Conservation (phyloP, 2,797 vertebrate genomes). For the Serranus cabrilla region DNA sequence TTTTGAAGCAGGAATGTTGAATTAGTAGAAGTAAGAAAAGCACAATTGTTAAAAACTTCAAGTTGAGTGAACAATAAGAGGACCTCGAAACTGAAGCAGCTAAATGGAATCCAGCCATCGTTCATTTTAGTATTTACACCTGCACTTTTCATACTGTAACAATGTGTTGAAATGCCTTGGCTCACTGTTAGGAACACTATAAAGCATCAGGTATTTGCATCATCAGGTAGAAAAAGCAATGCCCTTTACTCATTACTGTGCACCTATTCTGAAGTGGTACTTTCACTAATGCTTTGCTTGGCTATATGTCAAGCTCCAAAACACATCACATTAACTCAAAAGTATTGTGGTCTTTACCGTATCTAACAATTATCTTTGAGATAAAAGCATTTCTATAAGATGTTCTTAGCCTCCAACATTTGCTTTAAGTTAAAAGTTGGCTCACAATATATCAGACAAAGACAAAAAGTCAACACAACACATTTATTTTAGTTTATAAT, state of each 20-base stretch:
- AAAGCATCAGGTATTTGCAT: not conserved
- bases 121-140: constrained; percentile 1
- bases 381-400: not conserved
- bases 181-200: not conserved
- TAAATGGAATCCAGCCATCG: not conserved
- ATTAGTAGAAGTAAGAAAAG: not conserved
- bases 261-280: constrained; percentile 4
- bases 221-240: not conserved
- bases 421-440: constrained; percentile 5
- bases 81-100: not conserved
- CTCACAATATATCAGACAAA: not conserved
- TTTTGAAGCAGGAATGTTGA: not conserved
- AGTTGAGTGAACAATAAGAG: not conserved
- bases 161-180: not conserved
- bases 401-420: not conserved
- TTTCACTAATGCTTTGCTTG: constrained; percentile 15
- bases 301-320: constrained; percentile 12
- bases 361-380: not conserved
- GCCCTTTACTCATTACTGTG: not conserved
- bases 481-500: not conserved
- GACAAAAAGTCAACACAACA: not conserved
- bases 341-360: not conserved
- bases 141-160: not conserved
- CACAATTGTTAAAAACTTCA: not conserved
- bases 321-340: constrained; percentile 7